phyloP scores from a whole-genome alignment of 2,888 invertebrate species.

The Tenthredo livida region DNA sequence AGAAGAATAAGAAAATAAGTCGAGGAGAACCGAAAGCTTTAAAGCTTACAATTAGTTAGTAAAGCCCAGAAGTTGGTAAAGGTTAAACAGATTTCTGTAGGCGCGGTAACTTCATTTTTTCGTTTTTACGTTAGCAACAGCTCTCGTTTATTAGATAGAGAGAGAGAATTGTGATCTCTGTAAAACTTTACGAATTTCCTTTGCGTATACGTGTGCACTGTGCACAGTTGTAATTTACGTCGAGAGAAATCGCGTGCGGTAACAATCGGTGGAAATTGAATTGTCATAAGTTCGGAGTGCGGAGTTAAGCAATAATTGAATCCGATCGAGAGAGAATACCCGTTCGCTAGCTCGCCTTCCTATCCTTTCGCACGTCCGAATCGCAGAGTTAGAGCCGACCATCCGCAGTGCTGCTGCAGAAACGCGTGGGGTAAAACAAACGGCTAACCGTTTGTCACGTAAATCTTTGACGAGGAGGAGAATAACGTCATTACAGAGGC shows the following conservation, averaged over 20 bases:
- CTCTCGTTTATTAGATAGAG: not conserved
- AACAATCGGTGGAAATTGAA: conserved; percentile 38
- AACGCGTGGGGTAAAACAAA: conserved; percentile 5
- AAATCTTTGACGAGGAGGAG: conserved; percentile 34
- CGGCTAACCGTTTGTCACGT: conserved; percentile 33
- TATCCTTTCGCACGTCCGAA: conserved; percentile 48
- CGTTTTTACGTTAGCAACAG: not conserved
- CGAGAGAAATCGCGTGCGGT: conserved; percentile 8
- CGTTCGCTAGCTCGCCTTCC: not conserved
- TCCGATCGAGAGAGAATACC: conserved; percentile 38
- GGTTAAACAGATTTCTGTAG: conserved; percentile 27
- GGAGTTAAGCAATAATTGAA: conserved; percentile 40
- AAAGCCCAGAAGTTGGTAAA: conserved; percentile 2
- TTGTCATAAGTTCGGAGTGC: conserved; percentile 40
- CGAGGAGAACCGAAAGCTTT: not conserved
- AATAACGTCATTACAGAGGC: conserved; percentile 38
- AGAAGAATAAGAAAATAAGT: not conserved
- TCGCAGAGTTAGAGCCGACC: conserved; percentile 36
- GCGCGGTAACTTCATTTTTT: not conserved
- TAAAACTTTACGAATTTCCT: conserved; percentile 16
- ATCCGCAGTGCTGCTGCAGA: not conserved
- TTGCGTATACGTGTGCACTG: too few relatives aligned
- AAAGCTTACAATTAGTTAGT: conserved; percentile 5
- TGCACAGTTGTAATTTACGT: not conserved
- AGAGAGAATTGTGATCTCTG: not conserved